A percentile compares a stretch with the other conserved stretches of the same genome.
phyloP scores from a whole-genome alignment of 2,888 invertebrate species.

The Cheilosia soror region DNA sequence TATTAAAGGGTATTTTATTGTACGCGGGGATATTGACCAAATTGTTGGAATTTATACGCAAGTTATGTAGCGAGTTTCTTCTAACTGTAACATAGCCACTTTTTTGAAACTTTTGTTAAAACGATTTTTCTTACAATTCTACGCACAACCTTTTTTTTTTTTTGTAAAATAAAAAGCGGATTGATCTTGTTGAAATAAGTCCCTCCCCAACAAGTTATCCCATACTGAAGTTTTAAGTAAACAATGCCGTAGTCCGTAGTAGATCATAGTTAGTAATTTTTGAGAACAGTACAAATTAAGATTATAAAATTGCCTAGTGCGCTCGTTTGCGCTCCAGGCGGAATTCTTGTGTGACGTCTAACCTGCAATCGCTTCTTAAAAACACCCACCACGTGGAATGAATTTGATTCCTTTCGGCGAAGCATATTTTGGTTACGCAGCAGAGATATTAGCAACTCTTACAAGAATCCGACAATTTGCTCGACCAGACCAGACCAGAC shows the following conservation, averaged over 20 bases:
- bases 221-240: background rate
- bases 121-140: background rate
- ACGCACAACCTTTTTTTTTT: background rate
- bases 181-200: background rate
- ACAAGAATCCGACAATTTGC: too few species aligned
- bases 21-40: background rate
- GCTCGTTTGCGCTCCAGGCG: too few species aligned
- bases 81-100: conserved; percentile 4
- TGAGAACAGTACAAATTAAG: conserved; percentile 10
- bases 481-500: too few species aligned
- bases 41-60: background rate
- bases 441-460: too few species aligned
- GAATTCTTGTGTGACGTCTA: too few species aligned
- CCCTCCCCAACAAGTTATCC: background rate
- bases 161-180: background rate
- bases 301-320: conserved; percentile 25
- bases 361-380: too few species aligned
- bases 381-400: too few species aligned
- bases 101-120: background rate
- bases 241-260: background rate
- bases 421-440: too few species aligned
- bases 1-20: background rate
- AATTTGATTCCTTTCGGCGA: too few species aligned
- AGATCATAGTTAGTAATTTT: conserved; percentile 5
- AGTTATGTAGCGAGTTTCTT: background rate